Evolutionary conservation across 2,888 invertebrate genomes (phyloP), one percentile per base, ranked within the genome.

Genomic region (Helleia helle): DNA sequence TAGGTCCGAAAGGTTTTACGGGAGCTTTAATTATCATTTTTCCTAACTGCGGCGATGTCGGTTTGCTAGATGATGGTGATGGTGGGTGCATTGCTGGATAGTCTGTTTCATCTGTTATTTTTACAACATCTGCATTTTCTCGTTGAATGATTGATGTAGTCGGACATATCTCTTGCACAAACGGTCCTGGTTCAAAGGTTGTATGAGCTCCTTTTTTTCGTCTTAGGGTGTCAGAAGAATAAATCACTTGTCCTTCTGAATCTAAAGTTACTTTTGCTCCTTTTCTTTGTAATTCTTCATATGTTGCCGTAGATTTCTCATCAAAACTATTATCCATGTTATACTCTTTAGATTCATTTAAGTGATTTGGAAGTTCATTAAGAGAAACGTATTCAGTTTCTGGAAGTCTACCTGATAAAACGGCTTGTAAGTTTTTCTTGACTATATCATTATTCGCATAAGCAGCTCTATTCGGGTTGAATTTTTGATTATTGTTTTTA

Each of bases 161-260:
- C n/a, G 80, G 76, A 38, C 67, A 59, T 38, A 83, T 69, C 58
- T 89, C 89, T 74, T 92, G 93, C 14, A 94, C 93, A 66, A 92
- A 93, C 29, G 93, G 94, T 52, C 95, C 95, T 41, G 95, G 95
- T 80, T 93, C 93, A 61, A 95, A 95, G 22, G 94, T 94, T 25
- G 93, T 93, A 61, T 94, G 93, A 9, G 92, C 91, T 45, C 91
- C 91, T 84, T 93, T 93, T 49, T 91, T 86, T 55, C 93, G 86
- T 63, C 90, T 91, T 49, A 95, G 76, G 62, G 94, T 95, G 57
- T 95, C 95, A 12, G 95, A 95, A 48, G 92, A 93, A 74, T 93
- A 95, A 46, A 95, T 91, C 30, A 95, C 93, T 86, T 93, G 93
- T 38, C 95, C 96, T 59, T 93, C 92, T 14, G 95, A 91, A 72